Percentiles rank a stretch among this genome's conserved stretches.
phyloP scores from a whole-genome alignment of 2,113 vertebrate species.

The Reinhardtius hippoglossoides region DNA sequence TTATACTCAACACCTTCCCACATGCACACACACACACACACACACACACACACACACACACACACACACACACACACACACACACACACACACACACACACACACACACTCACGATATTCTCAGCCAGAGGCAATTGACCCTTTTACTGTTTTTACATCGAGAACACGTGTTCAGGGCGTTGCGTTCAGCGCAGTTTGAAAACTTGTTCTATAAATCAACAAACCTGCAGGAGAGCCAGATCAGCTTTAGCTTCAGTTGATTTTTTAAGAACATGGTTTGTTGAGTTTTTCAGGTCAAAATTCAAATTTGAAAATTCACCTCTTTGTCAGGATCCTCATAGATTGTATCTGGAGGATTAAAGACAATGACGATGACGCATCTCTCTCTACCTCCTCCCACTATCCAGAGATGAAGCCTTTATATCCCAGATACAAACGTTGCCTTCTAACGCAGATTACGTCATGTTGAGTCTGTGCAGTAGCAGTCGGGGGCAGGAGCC shows the following conservation, averaged over 20 bases:
- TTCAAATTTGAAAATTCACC: too few species aligned
- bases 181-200: neutral
- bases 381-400: too few species aligned
- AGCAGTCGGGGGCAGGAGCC: too few species aligned
- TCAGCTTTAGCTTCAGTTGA: too few species aligned
- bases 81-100: conserved; percentile 53
- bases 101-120: conserved; percentile 47
- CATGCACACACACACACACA: conserved; percentile 59
- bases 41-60: conserved; percentile 9
- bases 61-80: conserved; percentile 55
- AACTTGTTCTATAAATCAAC: neutral
- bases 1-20: conserved; percentile 79
- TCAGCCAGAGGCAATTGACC: conserved; percentile 58
- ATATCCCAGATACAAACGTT: too few species aligned
- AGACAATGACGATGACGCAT: neutral
- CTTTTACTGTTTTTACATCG: conserved; percentile 37
- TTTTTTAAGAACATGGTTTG: too few species aligned
- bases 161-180: conserved; percentile 29
- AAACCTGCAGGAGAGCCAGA: neutral
- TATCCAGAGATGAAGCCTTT: too few species aligned
- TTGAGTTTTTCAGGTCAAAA: too few species aligned
- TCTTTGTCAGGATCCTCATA: neutral
- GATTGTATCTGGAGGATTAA: neutral
- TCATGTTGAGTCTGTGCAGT: too few species aligned
- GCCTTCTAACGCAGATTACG: too few species aligned